Base-by-base conservation (phyloP, 1,140 invertebrate species). In the Macrostomum lignano region DNA sequence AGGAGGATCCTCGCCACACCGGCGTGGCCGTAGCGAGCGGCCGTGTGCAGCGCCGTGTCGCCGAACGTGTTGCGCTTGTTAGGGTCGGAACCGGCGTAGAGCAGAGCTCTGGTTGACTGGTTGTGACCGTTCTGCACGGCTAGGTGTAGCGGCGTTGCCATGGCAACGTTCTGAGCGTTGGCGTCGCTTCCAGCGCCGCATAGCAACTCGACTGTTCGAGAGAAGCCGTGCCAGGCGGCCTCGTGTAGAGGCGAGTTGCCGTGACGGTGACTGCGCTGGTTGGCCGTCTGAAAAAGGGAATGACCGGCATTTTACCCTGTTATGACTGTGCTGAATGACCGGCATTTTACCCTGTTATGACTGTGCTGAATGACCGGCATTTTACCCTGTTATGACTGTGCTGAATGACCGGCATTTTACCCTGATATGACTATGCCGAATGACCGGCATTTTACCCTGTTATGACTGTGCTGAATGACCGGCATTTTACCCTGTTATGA, bases 121-220 rank as follows among this genome's bases (percentile, higher is more conserved):
- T 91, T 91, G 55, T 91, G 82, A 1, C 82, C 81, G 44, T 82
- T 84, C 63, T 91, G 81, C 46, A 77, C 81, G 26, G 51, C 41
- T 5, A 55, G 43, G 59, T 93, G 82, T 2, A 93, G 65, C n/a
- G 81, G 67, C 7, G 77, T 72, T 13, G 4, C 21, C 13, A n/a
- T 20, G 42, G 61, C 58, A 49, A 62, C 60, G 58, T 93, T 91
- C 45, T 69, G 66, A 14, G 68, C 60, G 42, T 71, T 66, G 35
- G 77, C 56, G 34, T 72, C 67, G 2, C 69, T 68, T 25, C 69
- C 67, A 25, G 68, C 64, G 40, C 67, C 63, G 25, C 69, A 65
- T 23, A 91, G 63, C 11, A 72, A 52, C 38, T 73, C 67, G 17
- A 79, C 69, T 23, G 73, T 75, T 30, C 71, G 65, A 48, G 77